Evolutionary conservation across 2,113 vertebrate genomes (phyloP).

Genomic region (Picathartes gymnocephalus): DNA sequence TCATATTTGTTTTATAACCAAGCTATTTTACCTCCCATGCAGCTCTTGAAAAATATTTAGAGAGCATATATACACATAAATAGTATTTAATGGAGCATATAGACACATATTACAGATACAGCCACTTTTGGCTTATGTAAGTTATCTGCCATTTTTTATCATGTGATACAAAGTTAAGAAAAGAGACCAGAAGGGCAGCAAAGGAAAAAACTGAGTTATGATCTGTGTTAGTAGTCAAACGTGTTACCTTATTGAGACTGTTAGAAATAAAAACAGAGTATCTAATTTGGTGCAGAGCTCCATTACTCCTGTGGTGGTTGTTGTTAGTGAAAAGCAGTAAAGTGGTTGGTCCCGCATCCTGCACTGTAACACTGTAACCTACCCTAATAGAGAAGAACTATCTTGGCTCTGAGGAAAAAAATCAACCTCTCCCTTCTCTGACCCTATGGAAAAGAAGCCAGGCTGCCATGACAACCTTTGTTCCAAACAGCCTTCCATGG

Average conservation of each 20-base stretch:
- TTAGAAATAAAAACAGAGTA: slow-evolving; percentile 54
- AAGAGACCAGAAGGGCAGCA: slow-evolving; percentile 33
- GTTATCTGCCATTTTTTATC: neutral
- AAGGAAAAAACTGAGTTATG: slow-evolving; percentile 29
- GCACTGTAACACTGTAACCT: slow-evolving; percentile 67
- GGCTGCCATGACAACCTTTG: slow-evolving; percentile 88
- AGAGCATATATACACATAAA: neutral
- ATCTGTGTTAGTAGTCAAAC: slow-evolving; percentile 51
- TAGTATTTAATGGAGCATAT: neutral
- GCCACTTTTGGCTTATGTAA: neutral
- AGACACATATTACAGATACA: neutral
- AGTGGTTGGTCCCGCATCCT: slow-evolving; percentile 60
- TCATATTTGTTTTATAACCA: neutral
- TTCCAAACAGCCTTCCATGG: slow-evolving; percentile 86
- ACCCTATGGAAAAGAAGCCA: slow-evolving; percentile 79
- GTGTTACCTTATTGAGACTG: slow-evolving; percentile 61
- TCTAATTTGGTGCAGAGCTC: slow-evolving; percentile 49
- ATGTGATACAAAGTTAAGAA: neutral
- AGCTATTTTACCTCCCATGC: neutral
- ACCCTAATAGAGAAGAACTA: slow-evolving; percentile 76
- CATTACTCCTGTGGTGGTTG: slow-evolving; percentile 53
- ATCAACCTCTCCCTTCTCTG: slow-evolving; percentile 80
- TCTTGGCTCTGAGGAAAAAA: slow-evolving; percentile 73
- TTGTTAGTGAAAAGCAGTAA: slow-evolving; percentile 64
- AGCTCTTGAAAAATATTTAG: neutral